These are phyloP conservation scores for Lepas anatifera DNA, from an alignment of 2,888 invertebrate genomes.

Conservation along the genomic window DNA sequence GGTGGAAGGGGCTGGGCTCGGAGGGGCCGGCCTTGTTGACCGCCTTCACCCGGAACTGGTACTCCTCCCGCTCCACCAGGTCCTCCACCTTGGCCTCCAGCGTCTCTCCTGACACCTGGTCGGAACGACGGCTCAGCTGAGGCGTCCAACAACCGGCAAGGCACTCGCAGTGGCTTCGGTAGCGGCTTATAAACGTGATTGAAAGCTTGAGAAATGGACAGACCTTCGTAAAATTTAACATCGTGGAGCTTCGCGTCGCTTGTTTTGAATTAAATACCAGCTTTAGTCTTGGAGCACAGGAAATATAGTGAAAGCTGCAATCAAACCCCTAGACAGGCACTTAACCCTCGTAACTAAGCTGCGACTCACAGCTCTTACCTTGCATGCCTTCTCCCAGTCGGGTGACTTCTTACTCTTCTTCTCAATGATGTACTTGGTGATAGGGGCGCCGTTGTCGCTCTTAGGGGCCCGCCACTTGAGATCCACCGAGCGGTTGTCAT, in stretches of 20 bases:
- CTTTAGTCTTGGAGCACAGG: too few relatives aligned
- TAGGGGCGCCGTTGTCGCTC: slow-evolving; percentile 85
- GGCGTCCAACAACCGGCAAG: too few relatives aligned
- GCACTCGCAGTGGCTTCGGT: too few relatives aligned
- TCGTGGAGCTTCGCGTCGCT: too few relatives aligned
- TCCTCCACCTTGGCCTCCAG: slow-evolving; percentile 66
- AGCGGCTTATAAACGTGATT: too few relatives aligned
- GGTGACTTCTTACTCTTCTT: slow-evolving; percentile 33
- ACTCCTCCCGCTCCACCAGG: slow-evolving; percentile 79
- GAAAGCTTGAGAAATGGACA: background rate
- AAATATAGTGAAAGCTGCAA: too few relatives aligned
- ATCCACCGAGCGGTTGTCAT: slow-evolving; percentile 94
- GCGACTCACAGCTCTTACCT: too few relatives aligned
- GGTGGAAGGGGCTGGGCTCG: slow-evolving; percentile 78
- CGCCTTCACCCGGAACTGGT: slow-evolving; percentile 79
- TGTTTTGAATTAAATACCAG: too few relatives aligned
- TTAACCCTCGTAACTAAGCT: too few relatives aligned
- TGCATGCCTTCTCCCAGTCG: slow-evolving; percentile 30
- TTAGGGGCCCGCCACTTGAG: slow-evolving; percentile 89
- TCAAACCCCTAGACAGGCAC: too few relatives aligned
- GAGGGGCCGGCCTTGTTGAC: slow-evolving; percentile 89
- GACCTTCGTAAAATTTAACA: too few relatives aligned
- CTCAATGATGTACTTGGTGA: slow-evolving; percentile 78
- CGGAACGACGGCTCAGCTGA: too few relatives aligned
- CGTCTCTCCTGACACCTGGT: slow-evolving; percentile 63